phyloP scores from a whole-genome alignment of 2,113 vertebrate genomes.

The Gnathonemus longibarbis region DNA sequence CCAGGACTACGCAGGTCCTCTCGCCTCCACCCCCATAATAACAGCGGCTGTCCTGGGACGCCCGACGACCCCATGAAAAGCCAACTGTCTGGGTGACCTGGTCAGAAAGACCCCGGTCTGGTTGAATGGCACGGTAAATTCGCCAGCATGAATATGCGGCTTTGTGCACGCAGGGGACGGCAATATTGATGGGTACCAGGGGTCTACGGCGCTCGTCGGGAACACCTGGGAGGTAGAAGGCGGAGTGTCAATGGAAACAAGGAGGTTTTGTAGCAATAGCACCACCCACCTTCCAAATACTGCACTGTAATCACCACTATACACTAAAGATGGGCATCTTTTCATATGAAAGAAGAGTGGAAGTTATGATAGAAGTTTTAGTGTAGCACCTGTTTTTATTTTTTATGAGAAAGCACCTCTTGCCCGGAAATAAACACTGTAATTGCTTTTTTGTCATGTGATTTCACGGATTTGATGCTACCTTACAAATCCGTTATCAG shows the following conservation, averaged over 20 bases:
- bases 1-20: not conserved
- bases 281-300: not conserved
- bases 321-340: constrained; percentile 5
- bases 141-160: constrained; percentile 21
- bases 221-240: constrained; percentile 17
- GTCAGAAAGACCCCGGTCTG: constrained; percentile 18
- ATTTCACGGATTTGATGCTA: not conserved
- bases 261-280: constrained; percentile 5
- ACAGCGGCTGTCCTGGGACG: constrained; percentile 24
- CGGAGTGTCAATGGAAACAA: not conserved
- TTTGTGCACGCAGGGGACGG: not conserved
- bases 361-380: not conserved
- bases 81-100: constrained; percentile 1
- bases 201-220: not conserved
- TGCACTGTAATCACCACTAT: not conserved
- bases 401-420: not conserved
- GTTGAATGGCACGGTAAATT: constrained; percentile 14
- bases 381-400: not conserved
- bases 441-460: not conserved
- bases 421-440: not conserved
- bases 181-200: not conserved
- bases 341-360: not conserved
- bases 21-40: constrained; percentile 25
- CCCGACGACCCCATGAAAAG: constrained; percentile 29
- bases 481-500: not conserved